These are phyloP conservation scores for Reinhardtius hippoglossoides DNA, from an alignment of 2,113 vertebrate species.

Conservation along the genomic window DNA sequence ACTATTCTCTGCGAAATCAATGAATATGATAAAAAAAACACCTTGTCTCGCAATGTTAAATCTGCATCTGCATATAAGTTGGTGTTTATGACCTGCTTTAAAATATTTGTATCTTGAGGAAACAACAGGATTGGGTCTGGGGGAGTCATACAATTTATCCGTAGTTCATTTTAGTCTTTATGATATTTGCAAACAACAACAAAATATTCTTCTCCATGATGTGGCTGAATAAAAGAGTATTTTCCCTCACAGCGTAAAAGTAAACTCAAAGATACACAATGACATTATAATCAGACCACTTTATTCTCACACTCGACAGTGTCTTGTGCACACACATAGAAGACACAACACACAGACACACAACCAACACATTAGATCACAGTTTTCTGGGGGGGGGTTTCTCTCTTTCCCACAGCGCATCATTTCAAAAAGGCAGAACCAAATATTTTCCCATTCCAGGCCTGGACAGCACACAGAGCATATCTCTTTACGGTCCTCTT, in stretches of 20 bases:
- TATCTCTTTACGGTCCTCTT: slow-evolving; percentile 66
- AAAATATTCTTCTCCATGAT: neutral
- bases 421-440: slow-evolving; percentile 53
- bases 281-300: slow-evolving; percentile 4
- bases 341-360: slow-evolving; percentile 4
- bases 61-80: too few species aligned
- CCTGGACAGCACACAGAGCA: slow-evolving; percentile 58
- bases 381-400: slow-evolving; percentile 10
- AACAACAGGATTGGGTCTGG: too few species aligned
- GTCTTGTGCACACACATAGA: neutral
- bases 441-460: slow-evolving; percentile 54
- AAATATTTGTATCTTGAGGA: too few species aligned
- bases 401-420: slow-evolving; percentile 27
- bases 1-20: too few species aligned
- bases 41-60: too few species aligned
- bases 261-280: neutral
- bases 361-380: slow-evolving; percentile 18
- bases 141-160: too few species aligned
- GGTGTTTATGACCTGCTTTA: too few species aligned
- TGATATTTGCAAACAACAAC: neutral
- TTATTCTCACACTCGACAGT: neutral
- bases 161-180: neutral
- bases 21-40: too few species aligned
- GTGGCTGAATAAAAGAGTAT: neutral
- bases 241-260: neutral